Evolutionary conservation across 1,140 invertebrate species (phyloP).

Genomic region (Pachyrhynchus sulphureomaculatus): DNA sequence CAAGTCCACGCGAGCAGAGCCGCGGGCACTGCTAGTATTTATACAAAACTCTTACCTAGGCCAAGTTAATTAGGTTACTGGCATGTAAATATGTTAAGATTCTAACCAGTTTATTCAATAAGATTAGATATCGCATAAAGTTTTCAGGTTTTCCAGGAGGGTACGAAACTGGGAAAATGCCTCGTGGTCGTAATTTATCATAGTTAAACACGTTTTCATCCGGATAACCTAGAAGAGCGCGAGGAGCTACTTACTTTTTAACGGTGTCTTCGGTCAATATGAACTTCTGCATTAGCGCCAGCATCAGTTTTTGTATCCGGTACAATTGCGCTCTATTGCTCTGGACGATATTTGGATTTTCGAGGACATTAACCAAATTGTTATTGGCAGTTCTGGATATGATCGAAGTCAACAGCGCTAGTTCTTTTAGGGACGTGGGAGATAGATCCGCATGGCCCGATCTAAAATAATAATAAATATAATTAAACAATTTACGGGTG

Average conservation of each 20-base stretch:
- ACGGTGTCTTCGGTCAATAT: conserved; percentile 50
- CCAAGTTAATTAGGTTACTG: no score
- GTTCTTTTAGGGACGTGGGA: conserved; percentile 59
- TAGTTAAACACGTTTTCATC: no score
- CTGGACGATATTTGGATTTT: conserved; percentile 54
- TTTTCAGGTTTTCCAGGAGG: no score
- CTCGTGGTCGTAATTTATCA: no score
- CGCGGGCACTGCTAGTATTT: no score
- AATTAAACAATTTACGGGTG: not conserved
- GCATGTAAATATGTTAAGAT: no score
- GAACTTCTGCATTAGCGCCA: conserved; percentile 71
- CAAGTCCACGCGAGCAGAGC: no score
- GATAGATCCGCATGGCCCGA: conserved; percentile 66
- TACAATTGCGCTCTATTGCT: conserved; percentile 61
- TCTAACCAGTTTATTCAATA: no score
- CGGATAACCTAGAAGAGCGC: no score
- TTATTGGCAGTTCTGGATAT: conserved; percentile 72
- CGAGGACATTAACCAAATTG: conserved; percentile 46
- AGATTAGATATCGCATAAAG: no score
- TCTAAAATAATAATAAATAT: conserved; percentile 4
- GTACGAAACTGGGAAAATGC: no score
- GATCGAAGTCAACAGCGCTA: conserved; percentile 51
- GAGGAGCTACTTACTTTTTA: conserved; percentile 21
- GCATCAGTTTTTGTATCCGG: conserved; percentile 67
- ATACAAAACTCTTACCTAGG: no score